Conservation (phyloP, 2,888 invertebrate genomes). For the Heteromyza rotundicornis region DNA sequence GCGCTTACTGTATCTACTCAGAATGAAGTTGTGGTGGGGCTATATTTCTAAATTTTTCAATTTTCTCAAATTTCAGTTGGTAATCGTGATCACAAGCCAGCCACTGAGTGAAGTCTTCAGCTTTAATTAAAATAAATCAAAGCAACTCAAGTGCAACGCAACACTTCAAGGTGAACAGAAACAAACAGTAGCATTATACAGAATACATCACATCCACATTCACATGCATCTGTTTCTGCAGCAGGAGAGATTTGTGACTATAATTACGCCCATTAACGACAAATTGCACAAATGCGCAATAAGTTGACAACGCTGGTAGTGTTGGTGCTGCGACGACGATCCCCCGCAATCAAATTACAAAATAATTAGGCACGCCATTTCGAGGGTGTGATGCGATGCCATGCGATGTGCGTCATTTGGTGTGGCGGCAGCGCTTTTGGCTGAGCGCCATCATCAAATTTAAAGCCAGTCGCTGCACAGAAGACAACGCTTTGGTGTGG, state of each 20-base stretch:
- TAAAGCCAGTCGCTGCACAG: no score
- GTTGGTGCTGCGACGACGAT: neutral
- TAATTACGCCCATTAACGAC: conserved; percentile 19
- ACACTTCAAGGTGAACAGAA: neutral
- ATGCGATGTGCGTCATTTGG: neutral
- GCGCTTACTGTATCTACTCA: no score
- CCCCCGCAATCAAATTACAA: neutral
- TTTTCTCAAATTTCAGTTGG: no score
- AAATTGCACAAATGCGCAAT: conserved; percentile 16
- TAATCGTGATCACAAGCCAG: no score
- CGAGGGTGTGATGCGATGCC: neutral
- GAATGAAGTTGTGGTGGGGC: no score
- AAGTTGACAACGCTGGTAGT: conserved; percentile 2
- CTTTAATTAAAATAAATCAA: no score
- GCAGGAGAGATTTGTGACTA: neutral
- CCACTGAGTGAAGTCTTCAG: no score
- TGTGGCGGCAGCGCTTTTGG: neutral
- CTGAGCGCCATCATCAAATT: no score
- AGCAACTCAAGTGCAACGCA: neutral
- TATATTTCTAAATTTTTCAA: no score
- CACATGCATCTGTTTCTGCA: no score
- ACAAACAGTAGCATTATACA: neutral
- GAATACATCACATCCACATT: neutral
- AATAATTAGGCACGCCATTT: neutral
- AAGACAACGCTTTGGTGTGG: neutral